phyloP scores from a whole-genome alignment of 2,113 vertebrate genomes.

The Oxygymnocypris stewartii region DNA sequence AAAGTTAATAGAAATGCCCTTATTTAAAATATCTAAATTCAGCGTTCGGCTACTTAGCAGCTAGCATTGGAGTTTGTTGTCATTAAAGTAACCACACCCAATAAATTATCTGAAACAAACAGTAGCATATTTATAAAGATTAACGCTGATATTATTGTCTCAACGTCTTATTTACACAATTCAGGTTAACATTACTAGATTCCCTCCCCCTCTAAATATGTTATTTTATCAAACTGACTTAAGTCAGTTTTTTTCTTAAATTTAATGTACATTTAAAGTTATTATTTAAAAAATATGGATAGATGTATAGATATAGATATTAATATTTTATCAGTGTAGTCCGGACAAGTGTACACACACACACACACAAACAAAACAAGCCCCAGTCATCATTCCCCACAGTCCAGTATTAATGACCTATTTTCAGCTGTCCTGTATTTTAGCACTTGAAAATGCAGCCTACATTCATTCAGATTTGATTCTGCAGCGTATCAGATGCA shows the following conservation, averaged over 20 bases:
- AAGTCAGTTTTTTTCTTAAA: not conserved
- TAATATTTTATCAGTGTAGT: not conserved
- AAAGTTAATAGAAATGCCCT: not conserved
- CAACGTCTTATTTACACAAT: not conserved
- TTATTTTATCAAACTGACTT: not conserved
- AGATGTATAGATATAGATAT: not conserved
- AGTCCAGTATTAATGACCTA: slow-evolving; percentile 32
- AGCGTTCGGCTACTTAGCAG: not conserved
- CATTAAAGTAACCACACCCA: slow-evolving; percentile 46
- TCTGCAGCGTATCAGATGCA: not conserved
- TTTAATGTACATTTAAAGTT: not conserved
- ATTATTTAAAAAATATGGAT: too few species aligned
- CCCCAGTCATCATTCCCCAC: slow-evolving; percentile 18
- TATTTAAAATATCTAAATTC: not conserved
- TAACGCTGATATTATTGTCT: not conserved
- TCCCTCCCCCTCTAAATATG: not conserved
- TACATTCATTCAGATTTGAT: slow-evolving; percentile 15
- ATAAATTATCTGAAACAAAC: not conserved
- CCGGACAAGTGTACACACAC: not conserved
- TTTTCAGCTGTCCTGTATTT: slow-evolving; percentile 28
- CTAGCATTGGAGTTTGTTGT: slow-evolving; percentile 24
- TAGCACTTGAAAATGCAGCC: not conserved
- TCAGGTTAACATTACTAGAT: not conserved
- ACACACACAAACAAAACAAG: not conserved
- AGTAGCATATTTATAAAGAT: not conserved